Evolutionary conservation across 1,140 invertebrate species (phyloP), one percentile per base, ranked within the genome.

Genomic region (Bradynema listronoti): DNA sequence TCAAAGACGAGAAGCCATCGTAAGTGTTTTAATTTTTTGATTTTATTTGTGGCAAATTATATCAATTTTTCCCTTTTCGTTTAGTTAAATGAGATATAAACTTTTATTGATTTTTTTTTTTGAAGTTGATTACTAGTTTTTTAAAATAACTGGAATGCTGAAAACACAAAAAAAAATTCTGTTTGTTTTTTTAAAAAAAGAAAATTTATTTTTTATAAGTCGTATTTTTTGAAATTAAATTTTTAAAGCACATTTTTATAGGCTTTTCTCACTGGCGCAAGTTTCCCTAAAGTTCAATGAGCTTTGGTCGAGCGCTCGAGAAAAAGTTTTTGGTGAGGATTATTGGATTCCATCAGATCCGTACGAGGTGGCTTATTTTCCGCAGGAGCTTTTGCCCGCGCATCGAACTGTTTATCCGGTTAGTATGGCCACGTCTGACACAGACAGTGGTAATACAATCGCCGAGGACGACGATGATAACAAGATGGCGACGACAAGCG

Each of bases 251-350:
- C 11, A 51, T 56, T 57, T 57, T 55, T 62, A 11, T 36, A 61
- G 60, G 16, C 39, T 61, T 22, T 61, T 61, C 32, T 61, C 60
- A 45, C 49, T 61, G 9, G 60, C 60, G 9, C 60, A 61, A 33
- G 60, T 61, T 16, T 61, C 60, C 2, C 30, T 61, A 3, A 60
- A 61, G 39, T 30, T 61, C 16, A 63, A 56, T 5, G 59, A 61
- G 27, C 32, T 61, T 29, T 61, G 60, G 60, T 61, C 60, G 2
- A 61, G 9, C 19, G 60, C 60, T n/a, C 39, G 59, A 9, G 58
- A 61, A 54, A 11, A 29, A 24, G 46, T 61, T 49, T 61, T 63
- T 27, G 60, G 60, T 34, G 60, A 61, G 50, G 60, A 61, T 63
- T 61, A 61, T 24, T 61, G 60, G 60, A 56, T 56, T 24, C 41